phyloP scores from a whole-genome alignment of 2,113 vertebrate species.

The Lampris megalopsis region DNA sequence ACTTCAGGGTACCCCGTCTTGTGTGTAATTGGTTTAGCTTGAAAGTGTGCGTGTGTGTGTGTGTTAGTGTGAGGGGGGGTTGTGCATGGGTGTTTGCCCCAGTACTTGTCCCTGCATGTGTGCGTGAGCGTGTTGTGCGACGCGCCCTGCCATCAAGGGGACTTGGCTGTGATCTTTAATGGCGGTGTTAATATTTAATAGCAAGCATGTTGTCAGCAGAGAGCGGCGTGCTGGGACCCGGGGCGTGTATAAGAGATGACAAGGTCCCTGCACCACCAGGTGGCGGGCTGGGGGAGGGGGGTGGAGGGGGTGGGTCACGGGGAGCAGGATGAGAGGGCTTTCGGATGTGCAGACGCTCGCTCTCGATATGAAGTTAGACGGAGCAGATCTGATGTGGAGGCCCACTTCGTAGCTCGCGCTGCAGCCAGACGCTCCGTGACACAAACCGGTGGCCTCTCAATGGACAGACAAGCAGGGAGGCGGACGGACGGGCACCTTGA shows the following conservation, averaged over 20 bases:
- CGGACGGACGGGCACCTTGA: too few relatives aligned
- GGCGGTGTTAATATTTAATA: constrained; percentile 77
- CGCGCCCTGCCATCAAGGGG: constrained; percentile 52
- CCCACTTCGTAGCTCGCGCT: constrained; percentile 33
- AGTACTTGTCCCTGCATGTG: too few relatives aligned
- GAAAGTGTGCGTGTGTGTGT: constrained; percentile 18
- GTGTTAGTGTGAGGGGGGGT: constrained; percentile 38
- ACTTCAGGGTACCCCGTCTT: constrained; percentile 51
- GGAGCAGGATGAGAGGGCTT: constrained; percentile 38
- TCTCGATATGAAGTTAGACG: constrained; percentile 53
- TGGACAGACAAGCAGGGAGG: background rate
- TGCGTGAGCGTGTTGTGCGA: constrained; percentile 9
- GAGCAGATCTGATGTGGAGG: constrained; percentile 46
- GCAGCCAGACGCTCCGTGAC: constrained; percentile 23
- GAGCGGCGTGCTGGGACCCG: constrained; percentile 42
- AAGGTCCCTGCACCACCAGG: constrained; percentile 57
- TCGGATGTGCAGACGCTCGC: constrained; percentile 26
- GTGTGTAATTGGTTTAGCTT: constrained; percentile 64
- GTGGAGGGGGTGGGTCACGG: too few relatives aligned
- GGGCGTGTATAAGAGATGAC: constrained; percentile 57
- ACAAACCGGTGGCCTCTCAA: constrained; percentile 1
- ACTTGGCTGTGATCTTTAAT: constrained; percentile 75
- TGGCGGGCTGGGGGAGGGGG: constrained; percentile 54
- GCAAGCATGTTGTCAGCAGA: constrained; percentile 66
- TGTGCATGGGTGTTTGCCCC: constrained; percentile 44